Evolutionary conservation across 2,797 vertebrate species (phyloP), one percentile per base, ranked within the genome.

Genomic region (Numenius phaeopus): DNA sequence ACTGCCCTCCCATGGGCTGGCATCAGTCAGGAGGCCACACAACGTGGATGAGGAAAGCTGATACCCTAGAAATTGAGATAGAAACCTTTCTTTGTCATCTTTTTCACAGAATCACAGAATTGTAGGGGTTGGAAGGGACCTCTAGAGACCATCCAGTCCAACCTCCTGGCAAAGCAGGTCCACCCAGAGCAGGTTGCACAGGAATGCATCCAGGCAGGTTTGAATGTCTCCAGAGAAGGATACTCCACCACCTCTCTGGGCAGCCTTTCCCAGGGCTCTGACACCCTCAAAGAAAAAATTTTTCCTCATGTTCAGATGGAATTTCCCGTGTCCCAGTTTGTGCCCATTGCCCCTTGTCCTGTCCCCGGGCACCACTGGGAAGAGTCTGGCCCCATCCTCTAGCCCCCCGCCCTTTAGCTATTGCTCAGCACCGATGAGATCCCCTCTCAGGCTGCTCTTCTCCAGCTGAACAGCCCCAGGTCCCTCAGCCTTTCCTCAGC

Each of bases 1-100:
- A 0, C 24, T 62, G 49, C 17, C 13, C 4, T 37, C 27, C 23
- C 21, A 5, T 2, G 46, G 10, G 30, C 27, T 75, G 6, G 9
- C 37, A 10, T 22, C 37, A 7, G 21, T 49, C 62, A 10, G 0
- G 5, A 83, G 82, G 23, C 58, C 7, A 8, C 0, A 0, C 14
- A n/a, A 8, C 13, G 59, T n/a, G 2, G 49, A 8, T 8, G 8
- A 30, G 72, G 49, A 61, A 61, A 80, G 34, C 29, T 69, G 72
- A 40, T 34, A 18, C 1, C 19, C 49, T 76, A 6, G 54, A 37
- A 82, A 40, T 2, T 46, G 46, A 71, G 34, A 13, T 42, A 54
- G 49, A 67, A 86, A 22, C 55, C n/a, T 42, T 54, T 30, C 19
- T 52, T 37, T 27, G 52, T 37, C 14, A 14, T 24, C 21, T 54